Evolutionary conservation across 2,888 invertebrate genomes (phyloP), one percentile per base, ranked within the genome.

Genomic region (Drosophila colorata): DNA sequence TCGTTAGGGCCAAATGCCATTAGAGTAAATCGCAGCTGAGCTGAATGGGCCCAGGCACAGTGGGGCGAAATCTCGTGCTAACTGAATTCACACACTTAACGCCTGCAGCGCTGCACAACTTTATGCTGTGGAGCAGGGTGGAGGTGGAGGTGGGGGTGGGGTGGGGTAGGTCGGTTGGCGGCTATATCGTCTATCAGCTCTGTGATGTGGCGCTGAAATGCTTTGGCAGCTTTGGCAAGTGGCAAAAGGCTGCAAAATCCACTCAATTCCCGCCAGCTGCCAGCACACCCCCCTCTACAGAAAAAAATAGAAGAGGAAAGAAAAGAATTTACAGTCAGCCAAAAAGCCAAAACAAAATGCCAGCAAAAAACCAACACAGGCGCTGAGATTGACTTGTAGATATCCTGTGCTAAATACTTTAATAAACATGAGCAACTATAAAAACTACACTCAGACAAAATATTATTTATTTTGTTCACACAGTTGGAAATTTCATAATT

Each of bases 61-160:
- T 9, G 25, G 35, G 14, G 13, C 37, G 33, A 61, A 70, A 74
- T 74, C 67, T 67, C 43, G 48, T 66, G 63, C 80, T 79, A 87
- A 87, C 83, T 87, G 76, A 87, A 85, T 87, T 86, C 71, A 61
- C 69, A 87, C 82, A 87, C 86, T 83, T 87, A 76, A 76, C 88
- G 83, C 88, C 88, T 85, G 69, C 75, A 74, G 73, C 63, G 33
- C 49, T 74, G 73, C 73, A 67, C 37, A 23, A 46, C 35, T 35
- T 35, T 18, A 48, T 43, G 31, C 23, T 28, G 35, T 11, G 9
- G 23, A 38, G 52, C 25, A 16, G 35, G 14, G 9, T 5, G 33
- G 9, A 13, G 9, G 13, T 5, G 3, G 28, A 7, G 16, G 2
- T 1, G 14, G 6, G 0, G 5, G 14, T 8, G 1, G n/a, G 14